A percentile compares a stretch with the other conserved stretches of the same genome.
Conservation (phyloP, 2,797 vertebrate species). For the Lagorchestes hirsutus region DNA sequence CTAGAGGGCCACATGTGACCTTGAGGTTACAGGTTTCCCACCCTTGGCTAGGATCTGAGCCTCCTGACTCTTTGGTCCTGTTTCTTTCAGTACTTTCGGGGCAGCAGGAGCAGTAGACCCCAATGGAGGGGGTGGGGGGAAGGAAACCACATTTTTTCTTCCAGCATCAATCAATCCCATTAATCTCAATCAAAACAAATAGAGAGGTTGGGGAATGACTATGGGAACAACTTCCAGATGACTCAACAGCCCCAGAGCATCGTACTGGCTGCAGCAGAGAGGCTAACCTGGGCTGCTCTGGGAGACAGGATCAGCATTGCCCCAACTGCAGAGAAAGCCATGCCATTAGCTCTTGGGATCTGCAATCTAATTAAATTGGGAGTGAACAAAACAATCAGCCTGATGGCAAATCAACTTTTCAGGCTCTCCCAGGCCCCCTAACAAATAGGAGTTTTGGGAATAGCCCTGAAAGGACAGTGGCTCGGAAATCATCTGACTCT, state of each 20-base stretch:
- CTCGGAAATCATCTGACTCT: not conserved
- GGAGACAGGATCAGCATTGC: not conserved
- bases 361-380: not conserved
- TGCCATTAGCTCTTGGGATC: not conserved
- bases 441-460: not conserved
- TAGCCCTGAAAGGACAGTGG: not conserved
- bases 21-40: too few relatives aligned
- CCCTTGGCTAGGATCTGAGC: not conserved
- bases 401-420: not conserved
- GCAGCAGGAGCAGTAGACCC: not conserved
- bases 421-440: not conserved
- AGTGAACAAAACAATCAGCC: not conserved
- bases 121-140: not conserved
- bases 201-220: not conserved
- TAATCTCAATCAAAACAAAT: not conserved
- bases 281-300: not conserved
- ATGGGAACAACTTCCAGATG: not conserved
- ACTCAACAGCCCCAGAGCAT: not conserved
- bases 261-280: not conserved
- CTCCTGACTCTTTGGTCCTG: not conserved
- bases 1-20: too few relatives aligned
- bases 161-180: not conserved
- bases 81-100: not conserved
- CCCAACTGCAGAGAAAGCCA: not conserved
- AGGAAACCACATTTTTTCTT: not conserved